Evolutionary conservation across 2,113 vertebrate genomes (phyloP), one percentile per base, ranked within the genome.

Genomic region (Elephas maximus): DNA sequence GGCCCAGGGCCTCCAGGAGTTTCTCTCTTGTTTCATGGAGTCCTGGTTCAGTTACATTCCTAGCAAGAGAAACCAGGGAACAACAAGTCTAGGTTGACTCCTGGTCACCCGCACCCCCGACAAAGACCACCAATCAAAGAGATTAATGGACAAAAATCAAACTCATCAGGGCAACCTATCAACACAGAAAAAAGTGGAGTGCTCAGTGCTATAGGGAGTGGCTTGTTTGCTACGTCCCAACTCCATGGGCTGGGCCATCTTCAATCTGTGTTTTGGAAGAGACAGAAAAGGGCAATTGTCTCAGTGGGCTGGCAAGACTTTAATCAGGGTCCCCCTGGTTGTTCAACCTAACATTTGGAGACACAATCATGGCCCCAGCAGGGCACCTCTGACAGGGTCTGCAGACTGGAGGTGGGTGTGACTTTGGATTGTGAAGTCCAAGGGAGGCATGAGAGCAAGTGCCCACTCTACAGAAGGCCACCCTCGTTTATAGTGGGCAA

Each of bases 171-270:
- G 5, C 30, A 88, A 23, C 6, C 28, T 88, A 3, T 11, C 33
- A 41, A 17, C 11, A 17, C 51, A 45, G 73, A 73, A 37, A 37
- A 60, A 62, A 33, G 33, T 9, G 14, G 20, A 5, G 12, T 60
- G 57, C 44, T 44, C 53, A 23, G 12, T 2, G n/a, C 48, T 8
- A 3, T 6, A 7, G 28, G 37, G 17, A 90, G 28, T 26, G n/a
- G 30, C 28, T 83, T 11, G 8, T 30, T 0, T 3, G 45, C 65
- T 0, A 1, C 33, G 26, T 48, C 11, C 24, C 30, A 11, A 33
- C 24, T 23, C n/a, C 8, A 3, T 33, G 37, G 5, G 24, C 65
- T 73, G 18, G 23, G 41, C 26, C 24, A 41, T 41, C 60, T 21
- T 95, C 24, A 28, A 4, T 74, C 26, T 60, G 11, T 0, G 0